phyloP scores from a whole-genome alignment of 2,888 invertebrate species.

The Herminia tarsipennalis region DNA sequence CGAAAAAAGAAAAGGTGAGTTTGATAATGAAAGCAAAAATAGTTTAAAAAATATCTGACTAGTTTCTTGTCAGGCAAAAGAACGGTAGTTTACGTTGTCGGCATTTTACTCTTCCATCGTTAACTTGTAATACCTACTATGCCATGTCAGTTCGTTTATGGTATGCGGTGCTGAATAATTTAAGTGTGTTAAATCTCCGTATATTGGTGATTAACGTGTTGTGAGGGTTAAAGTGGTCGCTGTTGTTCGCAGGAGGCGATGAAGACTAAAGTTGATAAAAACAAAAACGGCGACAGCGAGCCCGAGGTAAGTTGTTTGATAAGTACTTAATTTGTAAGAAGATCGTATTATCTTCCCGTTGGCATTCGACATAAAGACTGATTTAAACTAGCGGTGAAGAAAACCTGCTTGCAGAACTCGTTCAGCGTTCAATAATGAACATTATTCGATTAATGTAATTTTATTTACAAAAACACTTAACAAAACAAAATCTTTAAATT shows the following conservation, averaged over 20 bases:
- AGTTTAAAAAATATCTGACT: constrained; percentile 11
- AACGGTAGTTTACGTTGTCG: constrained; percentile 57
- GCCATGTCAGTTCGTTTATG: constrained; percentile 79
- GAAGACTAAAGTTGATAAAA: constrained; percentile 86
- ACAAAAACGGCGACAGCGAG: constrained; percentile 83
- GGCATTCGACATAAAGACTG: constrained; percentile 36
- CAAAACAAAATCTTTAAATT: too few relatives aligned
- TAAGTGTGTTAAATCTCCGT: constrained; percentile 66
- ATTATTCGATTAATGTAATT: neutral
- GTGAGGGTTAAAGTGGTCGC: constrained; percentile 72
- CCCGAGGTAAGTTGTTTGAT: constrained; percentile 81
- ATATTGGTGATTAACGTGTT: constrained; percentile 64
- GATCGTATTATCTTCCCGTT: constrained; percentile 40
- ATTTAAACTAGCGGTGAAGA: constrained; percentile 27
- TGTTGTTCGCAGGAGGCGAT: constrained; percentile 82
- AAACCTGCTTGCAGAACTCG: constrained; percentile 21
- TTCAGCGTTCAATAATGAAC: neutral
- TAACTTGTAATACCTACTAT: constrained; percentile 53
- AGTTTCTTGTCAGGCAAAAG: constrained; percentile 30
- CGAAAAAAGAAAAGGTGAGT: constrained; percentile 72
- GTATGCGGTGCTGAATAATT: constrained; percentile 76
- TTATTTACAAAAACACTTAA: too few relatives aligned
- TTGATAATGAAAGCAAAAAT: constrained; percentile 31
- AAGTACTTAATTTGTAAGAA: constrained; percentile 47
- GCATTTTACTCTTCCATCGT: constrained; percentile 63